Evolutionary conservation across 2,113 vertebrate genomes (phyloP), one percentile per base, ranked within the genome.

Genomic region (Lycaon pictus): DNA sequence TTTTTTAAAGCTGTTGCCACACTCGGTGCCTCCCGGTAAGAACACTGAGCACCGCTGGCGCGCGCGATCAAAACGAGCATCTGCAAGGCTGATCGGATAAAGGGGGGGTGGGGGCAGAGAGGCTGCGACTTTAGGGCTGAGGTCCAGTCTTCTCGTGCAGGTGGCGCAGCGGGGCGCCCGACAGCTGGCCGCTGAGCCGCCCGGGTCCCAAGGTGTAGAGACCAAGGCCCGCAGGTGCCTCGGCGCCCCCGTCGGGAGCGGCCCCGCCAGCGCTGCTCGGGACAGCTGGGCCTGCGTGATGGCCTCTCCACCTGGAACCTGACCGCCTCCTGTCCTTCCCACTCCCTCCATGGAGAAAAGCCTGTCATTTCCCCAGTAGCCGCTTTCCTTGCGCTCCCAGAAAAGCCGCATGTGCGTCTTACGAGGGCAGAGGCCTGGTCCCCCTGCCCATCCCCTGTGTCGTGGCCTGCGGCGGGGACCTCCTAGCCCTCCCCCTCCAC

Each of bases 321-420:
- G 20, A 69, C 60, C 37, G 5, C 71, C 80, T 72, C 48, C 76
- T 88, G 48, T 35, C 65, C 58, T 94, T 86, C 85, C 48, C 77
- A 0, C 29, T 93, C 72, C 72, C 53, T 94, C 77, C 35, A 74
- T 55, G 27, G 62, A 91, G n/a, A 72, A 88, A 53, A 96, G 76
- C 35, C 96, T 97, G 90, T 88, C 92, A 96, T 97, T 97, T 96
- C 80, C 96, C 92, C 96, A 97, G 97, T 96, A 85, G 90, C 93
- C 95, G 81, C 94, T 97, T 97, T 96, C 97, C 88, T 95, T 37
- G 71, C 76, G 88, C 77, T 87, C 90, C 55, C 65, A 83, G 95
- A 89, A 93, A 76, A 86, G 65, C 43, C 95, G 90, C 88, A 89
- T 60, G 93, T 97, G 83, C 1, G 2, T 81, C 97, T 96, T 93